Evolutionary conservation across 2,797 vertebrate genomes (phyloP).

Genomic region (Mergus octosetaceus): DNA sequence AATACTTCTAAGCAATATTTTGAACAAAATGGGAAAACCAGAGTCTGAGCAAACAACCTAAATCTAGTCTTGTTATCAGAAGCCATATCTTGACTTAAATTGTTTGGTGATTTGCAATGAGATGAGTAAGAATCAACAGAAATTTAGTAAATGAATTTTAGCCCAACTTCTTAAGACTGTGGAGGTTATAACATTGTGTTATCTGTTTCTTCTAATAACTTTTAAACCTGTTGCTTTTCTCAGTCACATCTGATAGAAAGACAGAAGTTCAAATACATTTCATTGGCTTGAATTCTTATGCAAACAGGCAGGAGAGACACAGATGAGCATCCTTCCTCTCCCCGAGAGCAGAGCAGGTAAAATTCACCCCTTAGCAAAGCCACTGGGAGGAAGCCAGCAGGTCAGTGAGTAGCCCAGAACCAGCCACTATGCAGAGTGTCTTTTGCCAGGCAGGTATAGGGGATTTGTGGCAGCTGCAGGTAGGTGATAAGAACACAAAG

Average conservation of each 20-base stretch:
- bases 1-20: neutral
- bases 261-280: slow-evolving; percentile 18
- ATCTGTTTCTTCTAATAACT: slow-evolving; percentile 20
- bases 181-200: neutral
- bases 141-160: neutral
- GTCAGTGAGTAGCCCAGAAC: neutral
- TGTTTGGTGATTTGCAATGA: neutral
- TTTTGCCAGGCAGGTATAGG: neutral
- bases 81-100: neutral
- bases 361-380: neutral
- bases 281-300: neutral
- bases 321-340: neutral
- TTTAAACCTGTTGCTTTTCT: slow-evolving; percentile 14
- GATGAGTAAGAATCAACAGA: neutral
- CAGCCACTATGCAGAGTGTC: neutral
- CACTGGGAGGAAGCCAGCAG: neutral
- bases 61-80: neutral
- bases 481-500: neutral
- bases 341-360: neutral
- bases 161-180: neutral
- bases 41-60: neutral
- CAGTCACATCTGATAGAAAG: neutral
- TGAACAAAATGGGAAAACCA: neutral
- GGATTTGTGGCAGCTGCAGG: neutral
- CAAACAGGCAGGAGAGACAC: neutral